Evolutionary conservation across 2,113 vertebrate species (phyloP), one percentile per base, ranked within the genome.

Genomic region (Riparia riparia): DNA sequence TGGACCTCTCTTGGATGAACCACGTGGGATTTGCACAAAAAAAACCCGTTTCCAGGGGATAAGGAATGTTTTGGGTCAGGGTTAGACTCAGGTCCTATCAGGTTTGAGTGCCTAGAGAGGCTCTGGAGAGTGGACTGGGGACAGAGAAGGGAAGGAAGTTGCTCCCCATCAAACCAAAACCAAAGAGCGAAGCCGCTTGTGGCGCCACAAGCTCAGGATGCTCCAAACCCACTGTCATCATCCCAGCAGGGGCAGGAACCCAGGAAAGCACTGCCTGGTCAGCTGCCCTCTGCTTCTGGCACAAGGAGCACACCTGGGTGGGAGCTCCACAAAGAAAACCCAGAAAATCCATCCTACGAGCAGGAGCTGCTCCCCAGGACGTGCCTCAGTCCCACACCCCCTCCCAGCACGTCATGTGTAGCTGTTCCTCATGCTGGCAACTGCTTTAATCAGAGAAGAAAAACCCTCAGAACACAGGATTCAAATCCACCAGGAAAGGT

Each of bases 371-470:
- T 94, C 85, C 90, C 82, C 0, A 2, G 86, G 83, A 89, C 0
- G 2, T 5, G 8, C 63, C 76, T 78, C 2, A 8, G 77, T 53
- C 90, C 91, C 71, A 16, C 83, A 56, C 58, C 68, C 71, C 95
- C 91, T 80, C 95, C 74, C 71, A 16, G 60, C 86, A 39, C 87
- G 37, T 87, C 85, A 37, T 42, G 15, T 26, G 66, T 57, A 86
- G 60, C 96, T 95, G 78, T 47, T 95, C 96, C 72, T 66, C 57
- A 5, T 31, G 37, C 92, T 74, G 86, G 76, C 56, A 51, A 13
- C 71, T 64, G 90, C 95, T 97, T 95, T 97, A 65, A 97, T 97
- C 93, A 95, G 89, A 70, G 94, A 94, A 95, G 86, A 94, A 95
- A 95, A 84, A 42, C 68, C 49, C 82, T 92, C 87, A 93, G 87